These are phyloP conservation scores for Panagrolaimus sp. DNA, from an alignment of 1,140 invertebrate species.

Conservation along the genomic window DNA sequence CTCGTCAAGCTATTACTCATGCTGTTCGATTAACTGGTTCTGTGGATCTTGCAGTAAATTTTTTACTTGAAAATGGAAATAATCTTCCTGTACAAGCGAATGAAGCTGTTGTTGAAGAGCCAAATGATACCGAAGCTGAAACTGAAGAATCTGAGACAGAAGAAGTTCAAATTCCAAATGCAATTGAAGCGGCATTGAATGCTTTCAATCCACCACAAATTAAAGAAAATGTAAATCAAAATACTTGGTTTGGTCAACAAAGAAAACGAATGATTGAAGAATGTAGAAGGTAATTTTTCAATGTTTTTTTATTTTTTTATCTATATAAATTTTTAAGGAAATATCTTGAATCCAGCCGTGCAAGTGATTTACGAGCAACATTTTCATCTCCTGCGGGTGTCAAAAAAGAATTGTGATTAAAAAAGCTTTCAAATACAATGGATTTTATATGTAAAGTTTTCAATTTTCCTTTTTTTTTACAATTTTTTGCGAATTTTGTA, in stretches of 20 bases:
- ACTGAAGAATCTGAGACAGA: neutral
- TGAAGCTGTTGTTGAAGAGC: neutral
- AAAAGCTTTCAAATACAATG: no score
- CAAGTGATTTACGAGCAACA: constrained; percentile 1
- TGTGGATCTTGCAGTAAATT: neutral
- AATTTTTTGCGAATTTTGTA: no score
- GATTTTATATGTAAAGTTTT: no score
- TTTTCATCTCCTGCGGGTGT: neutral
- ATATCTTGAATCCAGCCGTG: constrained; percentile 2
- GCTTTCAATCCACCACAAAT: neutral
- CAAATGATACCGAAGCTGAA: neutral
- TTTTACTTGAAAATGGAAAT: neutral
- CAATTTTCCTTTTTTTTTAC: no score
- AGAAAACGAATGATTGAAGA: constrained; percentile 2
- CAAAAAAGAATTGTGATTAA: neutral
- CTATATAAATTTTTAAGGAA: neutral
- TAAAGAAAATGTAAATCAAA: neutral
- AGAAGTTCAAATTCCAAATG: neutral
- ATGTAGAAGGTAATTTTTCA: constrained; percentile 3
- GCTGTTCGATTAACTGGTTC: neutral
- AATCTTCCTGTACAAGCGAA: neutral
- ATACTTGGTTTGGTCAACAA: neutral
- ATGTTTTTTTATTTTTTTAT: neutral
- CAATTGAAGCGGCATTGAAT: neutral
- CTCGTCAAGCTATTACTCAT: neutral